Percentiles rank a stretch among this genome's conserved stretches.
Evolutionary conservation across 2,797 vertebrate species (phyloP).

Genomic region (Nasua narica): DNA sequence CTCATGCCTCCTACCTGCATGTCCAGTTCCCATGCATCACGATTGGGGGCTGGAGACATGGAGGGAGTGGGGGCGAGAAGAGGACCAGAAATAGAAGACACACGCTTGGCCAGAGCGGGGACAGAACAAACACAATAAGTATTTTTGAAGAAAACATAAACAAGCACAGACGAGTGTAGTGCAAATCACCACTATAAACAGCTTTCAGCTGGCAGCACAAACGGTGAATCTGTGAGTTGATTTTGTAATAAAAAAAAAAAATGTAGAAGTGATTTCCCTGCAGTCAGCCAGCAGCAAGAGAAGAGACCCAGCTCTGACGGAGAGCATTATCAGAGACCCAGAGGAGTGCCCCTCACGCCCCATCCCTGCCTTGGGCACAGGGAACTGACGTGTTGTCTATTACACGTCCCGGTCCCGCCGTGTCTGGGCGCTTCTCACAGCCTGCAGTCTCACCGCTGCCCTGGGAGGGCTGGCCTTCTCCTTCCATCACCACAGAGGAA

Average conservation of each 20-base stretch:
- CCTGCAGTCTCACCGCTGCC: background rate
- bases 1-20: background rate
- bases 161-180: slow-evolving; percentile 71
- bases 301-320: background rate
- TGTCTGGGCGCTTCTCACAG: background rate
- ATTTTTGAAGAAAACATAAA: slow-evolving; percentile 73
- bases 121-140: slow-evolving; percentile 76
- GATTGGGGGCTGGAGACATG: background rate
- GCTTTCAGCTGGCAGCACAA: slow-evolving; percentile 74
- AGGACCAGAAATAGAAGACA: slow-evolving; percentile 43
- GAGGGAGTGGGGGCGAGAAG: background rate
- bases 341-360: background rate
- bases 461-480: background rate
- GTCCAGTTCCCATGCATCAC: background rate
- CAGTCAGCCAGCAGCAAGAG: background rate
- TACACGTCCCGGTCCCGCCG: too few species aligned
- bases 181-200: slow-evolving; percentile 62
- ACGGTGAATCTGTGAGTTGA: slow-evolving; percentile 60
- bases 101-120: slow-evolving; percentile 40
- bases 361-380: background rate
- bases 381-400: background rate
- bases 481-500: background rate
- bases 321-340: background rate
- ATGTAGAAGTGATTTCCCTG: slow-evolving; percentile 31
- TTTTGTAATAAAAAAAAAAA: slow-evolving; percentile 49